phyloP scores from a whole-genome alignment of 1,140 invertebrate genomes.

The Cydia pomonella region DNA sequence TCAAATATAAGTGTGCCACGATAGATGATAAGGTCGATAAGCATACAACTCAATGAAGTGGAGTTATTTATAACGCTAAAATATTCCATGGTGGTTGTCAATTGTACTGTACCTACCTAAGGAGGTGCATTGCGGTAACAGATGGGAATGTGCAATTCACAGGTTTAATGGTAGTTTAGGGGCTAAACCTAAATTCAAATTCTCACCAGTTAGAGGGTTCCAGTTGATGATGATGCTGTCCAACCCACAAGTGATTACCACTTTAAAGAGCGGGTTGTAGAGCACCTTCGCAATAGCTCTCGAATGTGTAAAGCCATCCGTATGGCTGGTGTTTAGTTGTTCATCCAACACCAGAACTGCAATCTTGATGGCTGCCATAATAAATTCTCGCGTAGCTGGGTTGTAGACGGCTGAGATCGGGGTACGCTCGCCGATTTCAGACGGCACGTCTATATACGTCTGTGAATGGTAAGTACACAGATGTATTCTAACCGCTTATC shows the following conservation, averaged over 20 bases:
- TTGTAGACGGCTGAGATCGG: constrained; percentile 84
- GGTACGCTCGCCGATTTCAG: constrained; percentile 81
- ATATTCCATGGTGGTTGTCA: too few species aligned
- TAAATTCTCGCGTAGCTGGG: constrained; percentile 82
- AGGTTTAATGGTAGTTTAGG: neutral
- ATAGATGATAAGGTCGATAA: neutral
- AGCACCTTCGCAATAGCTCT: constrained; percentile 83
- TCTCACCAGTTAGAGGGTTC: constrained; percentile 83
- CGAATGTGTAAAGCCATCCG: constrained; percentile 86
- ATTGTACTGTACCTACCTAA: too few species aligned
- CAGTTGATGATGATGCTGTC: constrained; percentile 88
- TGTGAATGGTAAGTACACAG: constrained; percentile 50
- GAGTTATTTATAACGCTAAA: too few species aligned
- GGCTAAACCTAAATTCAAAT: constrained; percentile 2
- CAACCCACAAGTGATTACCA: constrained; percentile 84
- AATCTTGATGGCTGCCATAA: constrained; percentile 83
- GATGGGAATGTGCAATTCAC: too few species aligned
- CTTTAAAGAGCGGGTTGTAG: constrained; percentile 86
- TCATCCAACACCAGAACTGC: constrained; percentile 83
- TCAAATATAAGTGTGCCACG: neutral
- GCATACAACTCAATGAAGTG: too few species aligned
- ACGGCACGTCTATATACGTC: constrained; percentile 83
- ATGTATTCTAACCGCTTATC: neutral
- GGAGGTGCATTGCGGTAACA: too few species aligned
- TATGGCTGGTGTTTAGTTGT: constrained; percentile 82